Evolutionary conservation across 2,888 invertebrate genomes (phyloP), one percentile per base, ranked within the genome.

Genomic region (Philereme vetulata): DNA sequence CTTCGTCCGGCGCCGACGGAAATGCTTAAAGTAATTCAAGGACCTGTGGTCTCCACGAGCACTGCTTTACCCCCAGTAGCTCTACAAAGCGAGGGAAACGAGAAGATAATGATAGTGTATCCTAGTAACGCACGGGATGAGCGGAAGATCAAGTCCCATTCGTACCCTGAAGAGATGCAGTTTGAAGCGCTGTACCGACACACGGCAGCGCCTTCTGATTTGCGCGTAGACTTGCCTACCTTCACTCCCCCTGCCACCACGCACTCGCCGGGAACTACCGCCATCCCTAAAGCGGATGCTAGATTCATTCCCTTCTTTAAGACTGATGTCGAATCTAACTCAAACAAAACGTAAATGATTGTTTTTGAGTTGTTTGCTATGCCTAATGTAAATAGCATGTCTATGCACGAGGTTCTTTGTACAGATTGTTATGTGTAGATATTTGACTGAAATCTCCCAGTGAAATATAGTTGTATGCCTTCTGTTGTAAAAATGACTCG

Each of bases 211-310:
- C 86, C 90, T 0, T 69, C 75, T 1, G 72, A 77, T 4, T 64
- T 94, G 5, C 84, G 93, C 46, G 93, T 94, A n/a, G 93, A 94
- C 67, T 75, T 94, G 65, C 94, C 94, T 8, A 94, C 94, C 1
- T 94, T 93, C 72, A 78, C 90, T 35, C 94, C 94, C 21, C 90
- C 91, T 4, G 75, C 82, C 6, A 64, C 75, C 50, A 79, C 75
- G 10, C 72, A 62, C 36, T 57, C 70, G 9, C 76, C 77, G 11
- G 75, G 79, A 36, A 71, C 78, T 33, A 71, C 80, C 9, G 48
- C 73, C 1, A 62, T 71, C 9, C 62, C 73, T 51, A 65, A 73
- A 55, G 52, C 51, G 9, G 85, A 85, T 32, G 71, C 81, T 3
- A 76, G 83, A 61, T 89, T 84, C 73, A 82, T 86, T 64, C 86